A percentile compares a stretch with the other conserved stretches of the same genome.
Evolutionary conservation across 2,113 vertebrate genomes (phyloP).

Genomic region (Oreochromis niloticus): DNA sequence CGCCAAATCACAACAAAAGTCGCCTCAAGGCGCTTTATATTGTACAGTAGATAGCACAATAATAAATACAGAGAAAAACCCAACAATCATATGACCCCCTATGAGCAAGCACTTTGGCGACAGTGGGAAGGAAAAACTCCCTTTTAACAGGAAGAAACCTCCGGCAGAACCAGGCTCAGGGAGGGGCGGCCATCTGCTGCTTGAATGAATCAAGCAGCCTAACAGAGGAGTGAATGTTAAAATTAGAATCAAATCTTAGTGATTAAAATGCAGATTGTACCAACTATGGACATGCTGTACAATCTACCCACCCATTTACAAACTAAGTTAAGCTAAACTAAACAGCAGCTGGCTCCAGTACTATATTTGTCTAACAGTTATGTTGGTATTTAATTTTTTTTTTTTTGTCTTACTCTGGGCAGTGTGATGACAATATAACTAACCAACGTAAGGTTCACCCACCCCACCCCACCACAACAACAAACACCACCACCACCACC

Average conservation of each 20-base stretch:
- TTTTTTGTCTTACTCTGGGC: neutral
- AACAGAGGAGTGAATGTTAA: neutral
- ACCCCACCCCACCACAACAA: neutral
- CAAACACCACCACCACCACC: neutral
- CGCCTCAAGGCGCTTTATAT: too few species aligned
- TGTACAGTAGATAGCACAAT: too few species aligned
- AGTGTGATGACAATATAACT: neutral
- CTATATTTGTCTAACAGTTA: neutral
- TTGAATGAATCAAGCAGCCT: accelerated
- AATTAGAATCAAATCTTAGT: neutral
- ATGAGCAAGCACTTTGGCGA: too few species aligned
- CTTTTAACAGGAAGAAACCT: too few species aligned
- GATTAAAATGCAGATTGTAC: neutral
- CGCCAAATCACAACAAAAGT: too few species aligned
- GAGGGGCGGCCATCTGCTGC: too few species aligned
- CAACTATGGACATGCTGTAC: neutral
- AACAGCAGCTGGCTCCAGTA: accelerated
- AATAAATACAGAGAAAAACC: too few species aligned
- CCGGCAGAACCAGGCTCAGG: too few species aligned
- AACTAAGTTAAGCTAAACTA: neutral
- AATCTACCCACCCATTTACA: neutral
- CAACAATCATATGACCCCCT: too few species aligned
- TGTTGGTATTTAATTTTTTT: accelerated
- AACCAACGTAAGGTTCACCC: neutral
- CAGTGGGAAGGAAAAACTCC: too few species aligned